Evolutionary conservation across 2,888 invertebrate genomes (phyloP).

Genomic region (Philopedon plagiatum): DNA sequence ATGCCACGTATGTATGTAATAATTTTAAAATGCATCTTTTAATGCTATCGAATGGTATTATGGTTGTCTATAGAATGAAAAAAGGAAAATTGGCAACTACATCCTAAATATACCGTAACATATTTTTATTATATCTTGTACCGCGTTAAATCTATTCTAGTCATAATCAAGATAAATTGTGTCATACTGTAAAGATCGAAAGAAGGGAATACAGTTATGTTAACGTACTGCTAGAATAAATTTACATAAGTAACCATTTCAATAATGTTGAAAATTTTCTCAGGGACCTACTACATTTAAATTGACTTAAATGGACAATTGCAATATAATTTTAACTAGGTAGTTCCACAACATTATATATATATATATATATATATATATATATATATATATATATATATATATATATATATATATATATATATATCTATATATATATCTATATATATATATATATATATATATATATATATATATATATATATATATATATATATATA

Average conservation of each 20-base stretch:
- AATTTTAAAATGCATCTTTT: no score
- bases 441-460: constrained; percentile 23
- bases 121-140: background rate
- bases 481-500: no score
- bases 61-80: no score
- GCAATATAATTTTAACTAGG: no score
- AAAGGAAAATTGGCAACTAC: no score
- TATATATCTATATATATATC: no score
- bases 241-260: background rate
- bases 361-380: constrained; percentile 8
- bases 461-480: constrained; percentile 20
- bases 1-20: no score
- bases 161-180: background rate
- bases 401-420: constrained; percentile 23
- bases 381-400: constrained; percentile 23
- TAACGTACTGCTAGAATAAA: background rate
- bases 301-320: no score
- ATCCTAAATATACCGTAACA: no score
- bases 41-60: no score
- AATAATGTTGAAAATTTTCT: background rate
- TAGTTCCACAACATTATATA: background rate
- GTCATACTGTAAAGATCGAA: background rate
- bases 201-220: background rate
- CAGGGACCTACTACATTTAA: no score
- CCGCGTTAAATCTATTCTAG: background rate